Percentiles rank a stretch among this genome's conserved stretches.
phyloP scores from a whole-genome alignment of 2,888 invertebrate species.

The Pristionchus japonicus region DNA sequence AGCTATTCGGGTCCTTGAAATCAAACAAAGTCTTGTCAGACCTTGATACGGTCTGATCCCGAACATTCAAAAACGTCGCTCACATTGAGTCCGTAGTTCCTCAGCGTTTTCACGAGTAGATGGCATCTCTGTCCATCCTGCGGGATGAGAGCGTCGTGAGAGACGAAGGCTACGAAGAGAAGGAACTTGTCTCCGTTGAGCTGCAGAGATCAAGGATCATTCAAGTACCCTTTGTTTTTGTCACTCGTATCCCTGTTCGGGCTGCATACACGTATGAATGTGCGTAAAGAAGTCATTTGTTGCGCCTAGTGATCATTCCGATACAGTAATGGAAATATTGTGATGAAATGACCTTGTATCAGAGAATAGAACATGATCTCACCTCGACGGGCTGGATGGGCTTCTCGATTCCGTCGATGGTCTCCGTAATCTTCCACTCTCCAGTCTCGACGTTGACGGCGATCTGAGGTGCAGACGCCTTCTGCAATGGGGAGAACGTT shows the following conservation, averaged over 20 bases:
- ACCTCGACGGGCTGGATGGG: neutral
- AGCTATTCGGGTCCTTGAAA: too few species aligned
- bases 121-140: neutral
- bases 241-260: too few species aligned
- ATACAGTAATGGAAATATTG: too few species aligned
- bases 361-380: too few species aligned
- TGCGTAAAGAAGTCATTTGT: too few species aligned
- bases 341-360: too few species aligned
- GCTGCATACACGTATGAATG: too few species aligned
- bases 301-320: too few species aligned
- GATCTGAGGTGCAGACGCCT: neutral
- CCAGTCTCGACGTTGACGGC: neutral
- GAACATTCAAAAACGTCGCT: too few species aligned
- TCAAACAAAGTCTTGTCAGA: too few species aligned
- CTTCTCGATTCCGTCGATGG: neutral
- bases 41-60: too few species aligned
- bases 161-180: neutral
- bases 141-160: neutral
- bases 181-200: neutral
- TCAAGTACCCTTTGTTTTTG: too few species aligned
- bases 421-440: conserved; percentile 22
- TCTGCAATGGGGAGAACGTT: neutral
- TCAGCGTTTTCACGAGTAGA: neutral
- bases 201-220: neutral
- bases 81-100: neutral